Evolutionary conservation across 2,113 vertebrate species (phyloP), one percentile per base, ranked within the genome.

Genomic region (Nyctereutes procyonoides): DNA sequence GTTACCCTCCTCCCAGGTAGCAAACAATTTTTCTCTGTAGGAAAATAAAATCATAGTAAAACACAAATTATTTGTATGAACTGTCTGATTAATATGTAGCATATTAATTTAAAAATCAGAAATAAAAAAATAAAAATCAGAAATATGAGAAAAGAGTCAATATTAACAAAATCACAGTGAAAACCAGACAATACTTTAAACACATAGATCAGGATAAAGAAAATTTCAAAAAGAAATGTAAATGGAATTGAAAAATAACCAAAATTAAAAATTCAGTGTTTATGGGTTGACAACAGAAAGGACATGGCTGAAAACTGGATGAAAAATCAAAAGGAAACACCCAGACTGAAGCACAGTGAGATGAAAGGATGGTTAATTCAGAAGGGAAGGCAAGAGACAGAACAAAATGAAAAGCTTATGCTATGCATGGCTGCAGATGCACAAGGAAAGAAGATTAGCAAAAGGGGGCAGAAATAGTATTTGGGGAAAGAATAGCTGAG

Each of bases 301-400:
- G 5, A 89, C 17, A 56, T 0, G 63, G 35, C n/a, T 86, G 24
- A 95, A 93, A 89, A 93, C 24, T 28, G 9, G 56, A 71, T 76
- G 32, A 86, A 93, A 81, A n/a, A 80, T 38, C 30, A 73, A 32
- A 89, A 84, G 79, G 79, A 97, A 93, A 95, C 55, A 93, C 56
- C 8, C 28, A 76, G 38, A 95, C 80, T 24, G 20, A 93, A 65
- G 38, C 48, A 51, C 10, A 13, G 35, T 14, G 19, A 84, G 43
- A 92, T 3, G 89, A 86, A 77, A 80, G 19, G 19, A 32, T 43
- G n/a, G 43, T 43, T 93, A 85, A 88, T 51, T 63, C 58, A 56
- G 48, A 89, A 95, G 53, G 60, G 11, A 74, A 60, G 9, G 15
- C 16, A 15, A 82, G 30, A 71, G 20, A 74, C 22, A 79, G 67